Evolutionary conservation across 2,113 vertebrate genomes (phyloP).

Genomic region (Xenotilapia leptura): DNA sequence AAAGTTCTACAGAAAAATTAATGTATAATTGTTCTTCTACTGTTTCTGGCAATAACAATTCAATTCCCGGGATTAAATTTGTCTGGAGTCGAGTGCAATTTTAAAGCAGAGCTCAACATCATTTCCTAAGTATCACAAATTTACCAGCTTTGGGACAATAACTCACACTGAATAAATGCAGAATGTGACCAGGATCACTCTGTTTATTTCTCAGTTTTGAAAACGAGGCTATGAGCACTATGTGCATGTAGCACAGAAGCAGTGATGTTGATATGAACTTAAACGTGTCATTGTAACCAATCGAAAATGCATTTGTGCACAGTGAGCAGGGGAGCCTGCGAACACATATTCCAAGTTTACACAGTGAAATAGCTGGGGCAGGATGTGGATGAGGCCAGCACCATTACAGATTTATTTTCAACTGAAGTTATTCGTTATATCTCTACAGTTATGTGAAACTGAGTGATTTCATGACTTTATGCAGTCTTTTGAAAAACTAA

Average conservation of each 20-base stretch:
- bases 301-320: not conserved
- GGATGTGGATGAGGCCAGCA: not conserved
- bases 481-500: not conserved
- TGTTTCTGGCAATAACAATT: not conserved
- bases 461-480: not conserved
- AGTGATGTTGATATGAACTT: not conserved
- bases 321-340: not conserved
- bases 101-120: not conserved
- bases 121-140: not conserved
- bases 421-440: not conserved
- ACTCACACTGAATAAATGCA: not conserved
- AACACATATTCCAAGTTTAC: not conserved
- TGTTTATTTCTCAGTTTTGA: too few relatives aligned
- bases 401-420: not conserved
- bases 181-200: not conserved
- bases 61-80: not conserved
- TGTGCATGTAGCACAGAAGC: not conserved
- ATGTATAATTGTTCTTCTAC: not conserved
- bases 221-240: too few relatives aligned
- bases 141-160: not conserved
- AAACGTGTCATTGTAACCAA: not conserved
- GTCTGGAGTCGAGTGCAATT: not conserved
- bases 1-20: not conserved
- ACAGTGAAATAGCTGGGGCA: not conserved
- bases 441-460: not conserved